A percentile compares a stretch with the other conserved stretches of the same genome.
These are phyloP conservation scores for Nomia melanderi DNA, from an alignment of 1,140 invertebrate genomes.

Conservation along the genomic window DNA sequence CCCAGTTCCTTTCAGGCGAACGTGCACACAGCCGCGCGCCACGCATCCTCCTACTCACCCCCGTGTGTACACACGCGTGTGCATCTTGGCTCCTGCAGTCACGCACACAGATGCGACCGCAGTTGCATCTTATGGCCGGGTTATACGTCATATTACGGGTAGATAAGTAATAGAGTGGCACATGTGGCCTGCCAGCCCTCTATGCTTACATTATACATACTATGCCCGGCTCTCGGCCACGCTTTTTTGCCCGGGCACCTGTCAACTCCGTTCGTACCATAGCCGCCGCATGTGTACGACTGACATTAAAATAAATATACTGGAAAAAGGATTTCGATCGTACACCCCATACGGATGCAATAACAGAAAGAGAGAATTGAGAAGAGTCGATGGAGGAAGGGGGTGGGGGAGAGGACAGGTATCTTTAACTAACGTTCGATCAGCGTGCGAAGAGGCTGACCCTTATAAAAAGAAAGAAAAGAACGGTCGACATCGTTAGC, in stretches of 20 bases:
- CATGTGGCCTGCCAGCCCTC: conserved; percentile 78
- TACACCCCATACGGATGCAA: conserved; percentile 72
- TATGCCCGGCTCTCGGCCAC: conserved; percentile 55
- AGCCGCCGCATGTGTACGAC: conserved; percentile 69
- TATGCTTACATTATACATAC: conserved; percentile 74
- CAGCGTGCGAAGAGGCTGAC: neutral
- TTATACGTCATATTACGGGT: conserved; percentile 69
- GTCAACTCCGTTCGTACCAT: conserved; percentile 74
- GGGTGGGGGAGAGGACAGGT: conserved; percentile 6
- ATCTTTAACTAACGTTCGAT: conserved; percentile 43
- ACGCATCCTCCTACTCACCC: conserved; percentile 27
- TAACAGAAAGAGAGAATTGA: conserved; percentile 53
- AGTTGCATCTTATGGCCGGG: conserved; percentile 57
- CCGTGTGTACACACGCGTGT: neutral
- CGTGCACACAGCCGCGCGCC: neutral
- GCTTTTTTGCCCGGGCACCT: conserved; percentile 76
- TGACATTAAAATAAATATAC: conserved; percentile 75
- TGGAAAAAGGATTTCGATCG: conserved; percentile 69
- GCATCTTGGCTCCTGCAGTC: conserved; percentile 29
- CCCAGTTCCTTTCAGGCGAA: conserved; percentile 14
- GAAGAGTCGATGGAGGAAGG: neutral
- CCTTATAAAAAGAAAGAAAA: neutral
- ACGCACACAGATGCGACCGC: conserved; percentile 9
- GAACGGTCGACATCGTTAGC: neutral
- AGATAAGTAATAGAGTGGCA: conserved; percentile 77